Percentiles rank a stretch among this genome's conserved stretches.
Conservation (phyloP, 2,113 vertebrate genomes). For the Campylorhamphus procurvoides region DNA sequence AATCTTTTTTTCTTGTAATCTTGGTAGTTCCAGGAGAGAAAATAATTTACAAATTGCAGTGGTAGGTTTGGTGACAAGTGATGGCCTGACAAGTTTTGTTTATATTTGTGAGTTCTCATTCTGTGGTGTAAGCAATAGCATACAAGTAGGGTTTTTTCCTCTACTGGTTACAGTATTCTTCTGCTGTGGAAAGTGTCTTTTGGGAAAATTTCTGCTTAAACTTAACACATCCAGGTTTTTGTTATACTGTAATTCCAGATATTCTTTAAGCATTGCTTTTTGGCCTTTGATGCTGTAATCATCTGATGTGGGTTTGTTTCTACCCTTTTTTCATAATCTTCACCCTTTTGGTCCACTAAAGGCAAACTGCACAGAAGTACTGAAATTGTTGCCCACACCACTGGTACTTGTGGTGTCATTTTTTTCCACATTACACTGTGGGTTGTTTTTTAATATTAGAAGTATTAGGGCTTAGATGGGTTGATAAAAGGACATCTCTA, state of each 20-base stretch:
- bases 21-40: not conserved
- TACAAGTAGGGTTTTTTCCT: not conserved
- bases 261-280: slow-evolving; percentile 41
- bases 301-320: slow-evolving; percentile 43
- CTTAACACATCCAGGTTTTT: not conserved
- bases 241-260: not conserved
- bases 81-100: not conserved
- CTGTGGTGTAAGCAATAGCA: not conserved
- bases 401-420: not conserved
- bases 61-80: not conserved
- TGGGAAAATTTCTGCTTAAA: not conserved
- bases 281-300: slow-evolving; percentile 35
- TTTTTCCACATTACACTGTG: not conserved
- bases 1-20: not conserved
- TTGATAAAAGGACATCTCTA: not conserved
- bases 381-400: not conserved
- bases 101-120: not conserved
- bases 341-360: slow-evolving; percentile 51
- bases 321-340: slow-evolving; percentile 56
- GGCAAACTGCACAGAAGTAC: slow-evolving; percentile 60
- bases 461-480: not conserved
- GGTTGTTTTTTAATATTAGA: not conserved
- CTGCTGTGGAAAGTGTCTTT: not conserved
- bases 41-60: not conserved
- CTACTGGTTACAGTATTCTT: not conserved